Evolutionary conservation across 2,113 vertebrate genomes (phyloP).

Genomic region (Alethe castanea): DNA sequence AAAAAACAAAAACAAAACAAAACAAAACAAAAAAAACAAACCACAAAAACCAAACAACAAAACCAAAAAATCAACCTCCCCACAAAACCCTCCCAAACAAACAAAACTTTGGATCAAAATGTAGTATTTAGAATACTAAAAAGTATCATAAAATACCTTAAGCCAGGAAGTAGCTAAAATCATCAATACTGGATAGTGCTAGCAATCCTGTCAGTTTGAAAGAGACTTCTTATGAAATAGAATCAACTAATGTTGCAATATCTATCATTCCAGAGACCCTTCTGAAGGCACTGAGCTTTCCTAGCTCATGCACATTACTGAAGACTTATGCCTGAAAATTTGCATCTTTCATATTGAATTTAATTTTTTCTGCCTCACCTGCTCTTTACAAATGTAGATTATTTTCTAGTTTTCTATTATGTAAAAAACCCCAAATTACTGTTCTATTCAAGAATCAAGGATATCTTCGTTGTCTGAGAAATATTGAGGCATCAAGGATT

Average conservation of each 20-base stretch:
- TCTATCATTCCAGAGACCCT: neutral
- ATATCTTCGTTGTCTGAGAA: slow-evolving; percentile 27
- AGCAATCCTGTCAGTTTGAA: neutral
- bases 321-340: slow-evolving; percentile 43
- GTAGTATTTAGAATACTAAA: neutral
- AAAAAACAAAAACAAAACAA: neutral
- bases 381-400: slow-evolving; percentile 22
- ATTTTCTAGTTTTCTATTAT: slow-evolving; percentile 44
- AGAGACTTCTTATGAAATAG: neutral
- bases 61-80: no score
- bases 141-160: neutral
- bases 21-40: no score
- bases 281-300: slow-evolving; percentile 27
- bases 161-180: neutral
- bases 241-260: neutral
- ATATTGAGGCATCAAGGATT: slow-evolving; percentile 1
- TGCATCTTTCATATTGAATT: slow-evolving; percentile 62
- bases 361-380: slow-evolving; percentile 54
- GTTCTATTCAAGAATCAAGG: slow-evolving; percentile 23
- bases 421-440: neutral
- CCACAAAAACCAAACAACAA: no score
- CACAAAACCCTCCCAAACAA: no score
- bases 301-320: slow-evolving; percentile 43
- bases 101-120: neutral
- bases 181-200: neutral